A percentile compares a stretch with the other conserved stretches of the same genome.
Conservation (phyloP, 1,140 invertebrate species). For the Drosophila bocki region DNA sequence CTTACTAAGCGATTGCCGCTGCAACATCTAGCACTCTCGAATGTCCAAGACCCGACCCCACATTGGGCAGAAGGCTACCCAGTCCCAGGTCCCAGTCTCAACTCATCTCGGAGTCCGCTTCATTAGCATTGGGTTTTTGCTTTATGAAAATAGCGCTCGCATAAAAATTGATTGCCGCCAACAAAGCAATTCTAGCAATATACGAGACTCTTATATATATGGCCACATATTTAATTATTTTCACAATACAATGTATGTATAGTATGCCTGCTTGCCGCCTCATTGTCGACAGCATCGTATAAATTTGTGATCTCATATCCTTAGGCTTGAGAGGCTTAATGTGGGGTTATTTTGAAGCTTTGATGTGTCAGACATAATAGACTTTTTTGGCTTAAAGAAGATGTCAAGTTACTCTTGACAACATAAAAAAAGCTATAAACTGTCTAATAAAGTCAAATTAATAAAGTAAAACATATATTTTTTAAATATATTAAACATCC, state of each 20-base stretch:
- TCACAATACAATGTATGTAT: constrained; percentile 62
- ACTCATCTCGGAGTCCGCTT: constrained; percentile 41
- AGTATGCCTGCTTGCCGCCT: not conserved
- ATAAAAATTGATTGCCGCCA: constrained; percentile 73
- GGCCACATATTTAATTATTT: constrained; percentile 64
- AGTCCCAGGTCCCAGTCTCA: not conserved
- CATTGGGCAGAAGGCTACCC: constrained; percentile 63
- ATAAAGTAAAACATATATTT: not conserved
- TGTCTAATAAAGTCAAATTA: not conserved
- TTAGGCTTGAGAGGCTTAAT: not conserved
- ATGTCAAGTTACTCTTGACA: constrained; percentile 5
- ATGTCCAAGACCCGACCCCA: constrained; percentile 40
- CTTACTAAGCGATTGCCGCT: constrained; percentile 39
- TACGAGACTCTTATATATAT: constrained; percentile 45
- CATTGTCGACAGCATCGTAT: constrained; percentile 1
- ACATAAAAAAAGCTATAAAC: not conserved
- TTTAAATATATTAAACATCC: not conserved
- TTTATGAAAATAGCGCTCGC: constrained; percentile 64
- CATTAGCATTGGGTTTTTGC: constrained; percentile 75
- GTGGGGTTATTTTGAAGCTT: not conserved
- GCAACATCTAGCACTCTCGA: not conserved
- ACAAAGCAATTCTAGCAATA: constrained; percentile 43
- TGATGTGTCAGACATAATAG: not conserved
- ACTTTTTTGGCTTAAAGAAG: constrained; percentile 4
- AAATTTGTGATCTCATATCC: constrained; percentile 23